Evolutionary conservation across 1,140 invertebrate genomes (phyloP).

Genomic region (Rhizoglyphus robini): DNA sequence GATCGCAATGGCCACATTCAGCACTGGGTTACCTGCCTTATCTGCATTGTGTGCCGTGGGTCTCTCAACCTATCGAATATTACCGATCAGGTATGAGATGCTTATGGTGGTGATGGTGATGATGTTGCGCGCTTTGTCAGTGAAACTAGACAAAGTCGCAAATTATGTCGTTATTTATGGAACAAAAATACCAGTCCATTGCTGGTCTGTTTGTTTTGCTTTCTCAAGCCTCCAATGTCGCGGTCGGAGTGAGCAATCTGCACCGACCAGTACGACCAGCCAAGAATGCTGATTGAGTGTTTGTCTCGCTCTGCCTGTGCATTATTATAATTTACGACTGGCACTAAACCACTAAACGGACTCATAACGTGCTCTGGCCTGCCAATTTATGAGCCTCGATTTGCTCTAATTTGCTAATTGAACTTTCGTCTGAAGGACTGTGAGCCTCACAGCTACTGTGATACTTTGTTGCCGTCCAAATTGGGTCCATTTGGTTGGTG

Average conservation of each 20-base stretch:
- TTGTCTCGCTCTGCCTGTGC: background rate
- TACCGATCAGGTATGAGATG: too few relatives aligned
- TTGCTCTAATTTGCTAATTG: slow-evolving; percentile 14
- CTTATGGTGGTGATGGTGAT: too few relatives aligned
- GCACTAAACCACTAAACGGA: background rate
- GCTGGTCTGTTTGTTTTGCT: background rate
- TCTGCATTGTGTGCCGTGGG: too few relatives aligned
- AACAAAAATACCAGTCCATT: background rate
- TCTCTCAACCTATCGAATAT: too few relatives aligned
- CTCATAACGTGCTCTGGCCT: background rate
- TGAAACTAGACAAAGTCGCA: slow-evolving; percentile 1
- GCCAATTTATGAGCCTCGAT: slow-evolving; percentile 3
- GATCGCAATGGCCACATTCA: too few relatives aligned
- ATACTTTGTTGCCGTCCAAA: background rate
- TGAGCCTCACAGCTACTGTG: background rate
- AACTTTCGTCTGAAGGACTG: background rate
- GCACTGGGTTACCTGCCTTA: too few relatives aligned
- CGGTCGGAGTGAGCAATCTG: background rate
- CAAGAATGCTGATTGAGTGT: background rate
- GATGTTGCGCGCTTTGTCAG: too few relatives aligned
- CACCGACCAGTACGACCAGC: background rate
- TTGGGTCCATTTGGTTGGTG: too few relatives aligned
- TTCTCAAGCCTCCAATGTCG: background rate
- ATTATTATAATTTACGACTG: background rate
- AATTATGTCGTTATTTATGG: slow-evolving; percentile 8